Percentiles rank a stretch among this genome's conserved stretches.
Evolutionary conservation across 1,140 invertebrate genomes (phyloP).

Genomic region (Pteromalus puparum): DNA sequence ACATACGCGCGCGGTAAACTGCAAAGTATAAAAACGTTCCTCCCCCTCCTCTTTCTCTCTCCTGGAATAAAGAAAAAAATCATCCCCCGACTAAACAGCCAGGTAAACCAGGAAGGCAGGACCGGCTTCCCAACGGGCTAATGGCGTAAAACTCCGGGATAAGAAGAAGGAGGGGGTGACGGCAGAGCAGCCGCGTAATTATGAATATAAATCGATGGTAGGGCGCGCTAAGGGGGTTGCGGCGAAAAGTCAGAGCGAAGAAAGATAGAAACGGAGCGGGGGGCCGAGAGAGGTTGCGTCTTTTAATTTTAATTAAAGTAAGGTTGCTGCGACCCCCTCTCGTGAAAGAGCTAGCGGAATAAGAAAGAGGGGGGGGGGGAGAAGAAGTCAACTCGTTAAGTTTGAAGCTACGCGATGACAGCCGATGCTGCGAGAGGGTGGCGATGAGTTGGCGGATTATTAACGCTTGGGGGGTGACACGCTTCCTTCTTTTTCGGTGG

Average conservation of each 20-base stretch:
- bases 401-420: constrained; percentile 22
- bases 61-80: too few species aligned
- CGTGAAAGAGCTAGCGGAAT: constrained; percentile 28
- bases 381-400: constrained; percentile 32
- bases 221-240: constrained; percentile 33
- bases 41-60: too few species aligned
- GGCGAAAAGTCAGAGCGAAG: constrained; percentile 52
- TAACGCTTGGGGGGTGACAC: neutral
- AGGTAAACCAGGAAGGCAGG: neutral
- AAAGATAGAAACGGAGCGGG: constrained; percentile 43
- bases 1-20: too few species aligned
- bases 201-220: constrained; percentile 73
- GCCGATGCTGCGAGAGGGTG: neutral
- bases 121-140: neutral
- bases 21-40: too few species aligned
- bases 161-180: constrained; percentile 56
- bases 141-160: neutral
- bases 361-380: constrained; percentile 9
- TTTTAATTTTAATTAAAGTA: constrained; percentile 75
- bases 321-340: constrained; percentile 53
- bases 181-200: constrained; percentile 65
- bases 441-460: neutral
- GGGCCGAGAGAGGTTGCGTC: constrained; percentile 64
- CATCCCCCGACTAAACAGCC: too few species aligned
- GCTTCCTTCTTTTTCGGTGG: neutral